Percentiles rank a stretch among this genome's conserved stretches.
Evolutionary conservation across 2,888 invertebrate species (phyloP).

Genomic region (Furcula furcula): DNA sequence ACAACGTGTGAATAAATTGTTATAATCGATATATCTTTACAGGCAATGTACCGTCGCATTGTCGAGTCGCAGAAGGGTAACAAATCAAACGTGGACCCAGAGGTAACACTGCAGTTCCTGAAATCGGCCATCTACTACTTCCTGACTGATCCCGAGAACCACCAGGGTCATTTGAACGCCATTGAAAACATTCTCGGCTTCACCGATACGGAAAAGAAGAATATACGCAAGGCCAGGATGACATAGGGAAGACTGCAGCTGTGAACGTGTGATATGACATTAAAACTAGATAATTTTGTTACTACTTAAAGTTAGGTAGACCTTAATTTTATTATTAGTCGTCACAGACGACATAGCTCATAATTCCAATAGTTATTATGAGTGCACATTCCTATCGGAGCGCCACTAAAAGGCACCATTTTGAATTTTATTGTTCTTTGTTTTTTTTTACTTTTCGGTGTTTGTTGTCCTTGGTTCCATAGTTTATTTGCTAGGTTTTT

Average conservation of each 20-base stretch:
- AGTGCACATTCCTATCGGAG: constrained; percentile 39
- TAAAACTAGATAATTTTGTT: constrained; percentile 51
- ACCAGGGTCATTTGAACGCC: constrained; percentile 92
- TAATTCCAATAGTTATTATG: constrained; percentile 20
- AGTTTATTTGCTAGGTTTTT: constrained; percentile 37
- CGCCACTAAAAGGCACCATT: constrained; percentile 11
- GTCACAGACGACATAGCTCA: constrained; percentile 35
- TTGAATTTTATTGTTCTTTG: constrained; percentile 14
- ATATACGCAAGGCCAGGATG: constrained; percentile 87
- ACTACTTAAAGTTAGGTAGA: constrained; percentile 35
- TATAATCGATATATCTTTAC: constrained; percentile 34
- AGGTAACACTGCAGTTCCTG: constrained; percentile 94
- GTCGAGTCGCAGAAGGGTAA: constrained; percentile 88
- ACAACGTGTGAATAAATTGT: background rate
- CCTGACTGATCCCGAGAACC: constrained; percentile 93
- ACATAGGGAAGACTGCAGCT: constrained; percentile 64
- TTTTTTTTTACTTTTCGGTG: constrained; percentile 30
- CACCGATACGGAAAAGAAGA: constrained; percentile 89
- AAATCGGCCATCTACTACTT: constrained; percentile 97
- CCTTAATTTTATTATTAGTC: constrained; percentile 44
- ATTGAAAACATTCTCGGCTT: constrained; percentile 96
- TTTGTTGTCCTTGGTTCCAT: constrained; percentile 42
- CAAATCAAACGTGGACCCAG: constrained; percentile 91
- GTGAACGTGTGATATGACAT: constrained; percentile 66
- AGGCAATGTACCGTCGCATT: constrained; percentile 94